Percentiles rank a stretch among this genome's conserved stretches.
Conservation (phyloP, 1,140 invertebrate species). For the Cydia amplana region DNA sequence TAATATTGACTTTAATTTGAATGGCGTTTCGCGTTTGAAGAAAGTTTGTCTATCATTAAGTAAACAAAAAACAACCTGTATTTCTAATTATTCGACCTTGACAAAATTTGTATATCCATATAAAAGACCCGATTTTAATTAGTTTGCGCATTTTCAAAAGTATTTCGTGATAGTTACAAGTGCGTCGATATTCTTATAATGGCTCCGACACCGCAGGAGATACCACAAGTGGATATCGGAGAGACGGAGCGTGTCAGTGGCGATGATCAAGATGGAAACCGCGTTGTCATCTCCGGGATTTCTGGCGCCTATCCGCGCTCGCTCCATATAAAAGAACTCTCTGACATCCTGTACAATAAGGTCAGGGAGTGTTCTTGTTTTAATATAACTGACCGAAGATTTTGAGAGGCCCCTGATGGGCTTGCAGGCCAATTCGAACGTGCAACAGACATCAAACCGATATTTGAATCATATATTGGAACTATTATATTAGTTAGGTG, state of each 20-base stretch:
- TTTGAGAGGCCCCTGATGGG: too few species aligned
- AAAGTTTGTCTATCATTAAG: not conserved
- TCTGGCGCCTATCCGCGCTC: slow-evolving; percentile 50
- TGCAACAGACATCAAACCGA: too few species aligned
- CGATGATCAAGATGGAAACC: slow-evolving; percentile 29
- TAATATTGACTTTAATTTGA: too few species aligned
- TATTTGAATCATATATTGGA: too few species aligned
- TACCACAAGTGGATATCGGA: not conserved
- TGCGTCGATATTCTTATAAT: not conserved
- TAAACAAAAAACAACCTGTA: not conserved
- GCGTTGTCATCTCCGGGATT: slow-evolving; percentile 56
- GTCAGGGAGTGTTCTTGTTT: slow-evolving; percentile 22
- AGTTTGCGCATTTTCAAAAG: not conserved
- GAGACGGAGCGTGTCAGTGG: not conserved
- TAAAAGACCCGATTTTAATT: not conserved
- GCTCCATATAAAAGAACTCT: slow-evolving; percentile 43
- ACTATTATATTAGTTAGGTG: too few species aligned
- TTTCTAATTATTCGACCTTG: not conserved
- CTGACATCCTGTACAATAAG: slow-evolving; percentile 48
- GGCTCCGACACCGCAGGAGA: not conserved
- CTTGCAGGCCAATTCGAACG: too few species aligned
- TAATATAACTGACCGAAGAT: not conserved
- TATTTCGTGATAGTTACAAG: not conserved
- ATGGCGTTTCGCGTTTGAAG: too few species aligned
- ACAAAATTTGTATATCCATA: not conserved